These are phyloP conservation scores for Microplitis manilae DNA, from an alignment of 2,888 invertebrate species.

Conservation along the genomic window DNA sequence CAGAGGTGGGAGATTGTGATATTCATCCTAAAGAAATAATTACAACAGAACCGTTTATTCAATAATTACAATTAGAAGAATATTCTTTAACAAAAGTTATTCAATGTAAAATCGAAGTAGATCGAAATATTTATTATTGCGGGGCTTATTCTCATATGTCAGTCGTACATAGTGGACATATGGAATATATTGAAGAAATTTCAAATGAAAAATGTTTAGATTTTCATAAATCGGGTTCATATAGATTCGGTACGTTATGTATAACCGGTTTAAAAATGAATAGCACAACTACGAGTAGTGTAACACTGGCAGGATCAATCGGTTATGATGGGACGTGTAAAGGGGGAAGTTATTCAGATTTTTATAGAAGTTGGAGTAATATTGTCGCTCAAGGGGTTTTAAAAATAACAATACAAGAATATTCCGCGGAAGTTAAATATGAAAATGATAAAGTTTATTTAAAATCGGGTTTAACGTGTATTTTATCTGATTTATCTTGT, in stretches of 20 bases:
- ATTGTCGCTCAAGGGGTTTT: neutral
- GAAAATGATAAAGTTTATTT: conserved; percentile 8
- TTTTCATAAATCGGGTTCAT: conserved; percentile 19
- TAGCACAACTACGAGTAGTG: neutral
- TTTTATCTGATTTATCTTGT: neutral
- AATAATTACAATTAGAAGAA: no score
- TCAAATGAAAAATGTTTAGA: conserved; percentile 23
- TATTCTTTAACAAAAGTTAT: no score
- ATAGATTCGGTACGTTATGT: neutral
- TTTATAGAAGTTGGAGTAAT: neutral
- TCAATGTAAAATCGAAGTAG: no score
- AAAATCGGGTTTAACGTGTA: neutral
- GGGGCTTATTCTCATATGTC: no score
- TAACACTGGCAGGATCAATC: neutral
- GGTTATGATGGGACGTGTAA: neutral
- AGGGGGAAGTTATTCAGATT: neutral
- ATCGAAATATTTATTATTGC: no score
- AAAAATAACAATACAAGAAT: neutral
- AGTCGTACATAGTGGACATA: no score
- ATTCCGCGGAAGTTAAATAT: neutral
- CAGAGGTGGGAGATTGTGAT: no score
- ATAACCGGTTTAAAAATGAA: neutral
- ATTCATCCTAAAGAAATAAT: no score
- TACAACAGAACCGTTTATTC: no score
- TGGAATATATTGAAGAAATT: no score